phyloP scores from a whole-genome alignment of 23 tunicate genomes.

The Trididemnum nubilum region DNA sequence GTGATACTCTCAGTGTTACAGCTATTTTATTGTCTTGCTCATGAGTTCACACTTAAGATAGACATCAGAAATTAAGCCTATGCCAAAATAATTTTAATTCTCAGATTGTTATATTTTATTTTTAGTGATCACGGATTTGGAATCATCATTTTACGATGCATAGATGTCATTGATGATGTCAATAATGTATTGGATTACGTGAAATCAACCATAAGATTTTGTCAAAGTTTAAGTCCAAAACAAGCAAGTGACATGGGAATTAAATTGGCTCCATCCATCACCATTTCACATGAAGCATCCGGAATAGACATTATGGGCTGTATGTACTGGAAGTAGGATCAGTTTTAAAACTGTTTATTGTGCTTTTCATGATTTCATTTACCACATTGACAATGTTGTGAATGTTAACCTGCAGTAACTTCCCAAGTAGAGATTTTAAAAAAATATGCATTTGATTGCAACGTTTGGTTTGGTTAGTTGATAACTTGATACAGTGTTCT shows the following conservation, averaged over 20 bases:
- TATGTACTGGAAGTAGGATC: not conserved
- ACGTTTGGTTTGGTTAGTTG: no score
- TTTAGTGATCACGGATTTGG: slow-evolving; percentile 66
- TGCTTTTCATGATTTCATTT: not conserved
- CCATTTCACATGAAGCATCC: not conserved
- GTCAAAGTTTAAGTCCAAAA: slow-evolving; percentile 16
- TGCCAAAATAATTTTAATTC: no score
- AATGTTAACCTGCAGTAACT: no score
- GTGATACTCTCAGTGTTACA: no score
- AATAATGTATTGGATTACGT: slow-evolving; percentile 21
- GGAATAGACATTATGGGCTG: not conserved
- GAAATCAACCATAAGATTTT: slow-evolving; percentile 17
- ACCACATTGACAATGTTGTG: no score
- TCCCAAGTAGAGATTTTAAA: no score
- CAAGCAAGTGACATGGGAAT: slow-evolving; percentile 33
- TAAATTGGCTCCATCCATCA: not conserved
- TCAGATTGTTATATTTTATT: no score
- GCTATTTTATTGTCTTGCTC: no score
- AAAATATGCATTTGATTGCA: no score
- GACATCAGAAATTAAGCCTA: no score
- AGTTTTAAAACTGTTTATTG: not conserved
- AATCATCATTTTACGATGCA: slow-evolving; percentile 6
- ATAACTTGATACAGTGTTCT: no score
- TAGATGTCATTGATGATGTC: not conserved
- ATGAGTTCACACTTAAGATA: no score